phyloP scores from a whole-genome alignment of 2,113 vertebrate genomes.

The Syngnathus floridae region DNA sequence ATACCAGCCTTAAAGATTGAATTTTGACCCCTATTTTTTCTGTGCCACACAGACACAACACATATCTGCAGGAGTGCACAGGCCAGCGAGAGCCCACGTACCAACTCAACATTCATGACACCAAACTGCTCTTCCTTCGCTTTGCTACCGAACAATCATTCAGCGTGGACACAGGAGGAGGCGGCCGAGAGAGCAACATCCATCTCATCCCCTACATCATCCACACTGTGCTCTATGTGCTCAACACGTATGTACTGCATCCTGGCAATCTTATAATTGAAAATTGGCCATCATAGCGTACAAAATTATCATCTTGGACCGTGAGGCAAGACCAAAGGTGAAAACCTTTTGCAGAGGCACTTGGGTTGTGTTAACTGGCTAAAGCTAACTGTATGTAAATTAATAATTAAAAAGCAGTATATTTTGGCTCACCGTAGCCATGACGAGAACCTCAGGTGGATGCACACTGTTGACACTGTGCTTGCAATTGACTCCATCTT shows the following conservation, averaged over 20 bases:
- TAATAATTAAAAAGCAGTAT: too few relatives aligned
- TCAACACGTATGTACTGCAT: slow-evolving; percentile 87
- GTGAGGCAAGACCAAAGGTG: background rate
- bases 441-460: too few relatives aligned
- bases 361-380: background rate
- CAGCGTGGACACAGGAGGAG: slow-evolving; percentile 91
- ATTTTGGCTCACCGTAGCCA: too few relatives aligned
- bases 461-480: too few relatives aligned
- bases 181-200: slow-evolving; percentile 96
- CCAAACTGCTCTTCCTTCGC: slow-evolving; percentile 93
- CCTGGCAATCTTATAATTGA: background rate
- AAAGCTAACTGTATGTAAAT: background rate
- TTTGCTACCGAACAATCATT: slow-evolving; percentile 97
- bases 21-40: background rate
- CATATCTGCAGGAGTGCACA: slow-evolving; percentile 97
- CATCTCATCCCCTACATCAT: slow-evolving; percentile 98
- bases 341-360: background rate
- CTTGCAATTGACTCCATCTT: too few relatives aligned
- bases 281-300: background rate
- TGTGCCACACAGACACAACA: slow-evolving; percentile 83
- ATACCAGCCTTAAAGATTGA: background rate
- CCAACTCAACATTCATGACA: slow-evolving; percentile 97
- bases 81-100: slow-evolving; percentile 96
- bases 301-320: background rate
- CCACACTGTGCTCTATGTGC: slow-evolving; percentile 97